Evolutionary conservation across 2,113 vertebrate genomes (phyloP).

Genomic region (Leucoraja erinaceus): DNA sequence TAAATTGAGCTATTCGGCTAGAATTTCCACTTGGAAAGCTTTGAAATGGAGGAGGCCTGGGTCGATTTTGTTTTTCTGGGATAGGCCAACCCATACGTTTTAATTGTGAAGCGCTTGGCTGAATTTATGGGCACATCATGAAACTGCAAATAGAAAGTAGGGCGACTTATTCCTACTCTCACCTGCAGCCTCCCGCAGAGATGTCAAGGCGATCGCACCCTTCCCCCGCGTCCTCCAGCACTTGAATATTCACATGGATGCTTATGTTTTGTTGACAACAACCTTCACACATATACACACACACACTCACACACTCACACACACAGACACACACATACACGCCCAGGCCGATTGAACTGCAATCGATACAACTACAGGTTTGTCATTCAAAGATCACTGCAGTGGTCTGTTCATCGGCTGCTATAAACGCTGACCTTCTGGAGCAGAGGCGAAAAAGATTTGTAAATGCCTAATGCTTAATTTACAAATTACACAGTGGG

Average conservation of each 20-base stretch:
- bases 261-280: neutral
- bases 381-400: constrained; percentile 14
- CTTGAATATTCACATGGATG: neutral
- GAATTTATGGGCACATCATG: neutral
- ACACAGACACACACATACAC: too few species aligned
- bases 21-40: neutral
- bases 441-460: neutral
- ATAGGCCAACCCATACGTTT: neutral
- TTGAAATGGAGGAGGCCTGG: neutral
- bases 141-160: neutral
- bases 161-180: neutral
- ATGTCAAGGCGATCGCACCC: neutral
- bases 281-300: neutral
- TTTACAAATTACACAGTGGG: neutral
- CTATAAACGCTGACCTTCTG: constrained; percentile 1
- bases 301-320: neutral
- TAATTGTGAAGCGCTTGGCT: neutral
- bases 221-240: neutral
- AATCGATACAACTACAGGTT: neutral
- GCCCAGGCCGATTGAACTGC: constrained; percentile 1
- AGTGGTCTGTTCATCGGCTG: neutral
- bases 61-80: neutral
- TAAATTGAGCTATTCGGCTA: too few species aligned
- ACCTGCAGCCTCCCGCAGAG: neutral
- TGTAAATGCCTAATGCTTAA: neutral